Evolutionary conservation across 2,888 invertebrate genomes (phyloP).

Genomic region (Pachydiplax longipennis): DNA sequence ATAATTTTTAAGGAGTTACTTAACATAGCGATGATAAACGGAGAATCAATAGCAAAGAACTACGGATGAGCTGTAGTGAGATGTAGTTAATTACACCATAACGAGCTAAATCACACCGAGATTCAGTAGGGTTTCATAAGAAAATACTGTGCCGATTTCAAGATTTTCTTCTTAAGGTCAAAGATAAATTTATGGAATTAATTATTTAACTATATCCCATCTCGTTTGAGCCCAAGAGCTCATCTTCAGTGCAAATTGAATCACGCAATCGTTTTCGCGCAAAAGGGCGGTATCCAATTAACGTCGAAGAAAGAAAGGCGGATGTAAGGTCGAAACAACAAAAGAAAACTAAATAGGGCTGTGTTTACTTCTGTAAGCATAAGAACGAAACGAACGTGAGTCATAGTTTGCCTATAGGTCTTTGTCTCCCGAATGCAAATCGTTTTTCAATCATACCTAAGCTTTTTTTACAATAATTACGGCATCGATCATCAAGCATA

Average conservation of each 20-base stretch:
- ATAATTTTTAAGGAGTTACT: too few species aligned
- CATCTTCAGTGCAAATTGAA: background rate
- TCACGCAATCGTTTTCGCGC: slow-evolving; percentile 23
- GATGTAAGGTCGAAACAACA: background rate
- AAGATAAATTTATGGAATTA: background rate
- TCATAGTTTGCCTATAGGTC: background rate
- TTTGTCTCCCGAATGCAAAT: background rate
- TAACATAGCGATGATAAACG: too few species aligned
- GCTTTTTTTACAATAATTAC: background rate
- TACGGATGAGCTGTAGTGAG: too few species aligned
- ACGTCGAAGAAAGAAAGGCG: background rate
- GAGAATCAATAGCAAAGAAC: too few species aligned
- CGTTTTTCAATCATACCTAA: background rate
- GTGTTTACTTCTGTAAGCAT: background rate
- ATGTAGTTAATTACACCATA: too few species aligned
- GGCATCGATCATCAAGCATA: background rate
- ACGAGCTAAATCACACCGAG: too few species aligned
- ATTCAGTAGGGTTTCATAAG: too few species aligned
- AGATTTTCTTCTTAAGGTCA: too few species aligned
- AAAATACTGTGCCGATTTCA: too few species aligned
- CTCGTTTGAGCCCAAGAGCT: background rate
- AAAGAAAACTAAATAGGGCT: background rate
- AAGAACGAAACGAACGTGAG: background rate
- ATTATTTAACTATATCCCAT: background rate
- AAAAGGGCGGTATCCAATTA: slow-evolving; percentile 15